Evolutionary conservation across 1,140 invertebrate genomes (phyloP).

Genomic region (Piezodorus guildinii): DNA sequence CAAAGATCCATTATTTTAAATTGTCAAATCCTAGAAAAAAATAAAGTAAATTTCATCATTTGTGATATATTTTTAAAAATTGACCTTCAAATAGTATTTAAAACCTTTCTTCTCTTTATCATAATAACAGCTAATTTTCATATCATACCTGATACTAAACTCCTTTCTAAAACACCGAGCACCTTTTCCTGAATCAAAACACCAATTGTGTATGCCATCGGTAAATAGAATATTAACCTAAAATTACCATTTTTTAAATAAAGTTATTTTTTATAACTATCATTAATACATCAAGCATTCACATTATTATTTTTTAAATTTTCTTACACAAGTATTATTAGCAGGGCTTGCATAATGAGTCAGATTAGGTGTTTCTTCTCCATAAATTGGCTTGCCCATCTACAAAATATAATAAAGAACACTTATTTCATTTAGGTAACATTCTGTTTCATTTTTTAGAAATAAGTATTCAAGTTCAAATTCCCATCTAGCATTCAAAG

Average conservation of each 20-base stretch:
- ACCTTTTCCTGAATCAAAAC: slow-evolving; percentile 27
- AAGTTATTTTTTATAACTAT: neutral
- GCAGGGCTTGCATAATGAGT: slow-evolving; percentile 27
- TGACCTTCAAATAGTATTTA: too few species aligned
- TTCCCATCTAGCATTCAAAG: too few species aligned
- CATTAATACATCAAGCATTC: neutral
- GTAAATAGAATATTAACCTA: slow-evolving; percentile 28
- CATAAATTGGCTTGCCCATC: slow-evolving; percentile 26
- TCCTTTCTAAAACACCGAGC: slow-evolving; percentile 27
- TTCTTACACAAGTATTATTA: slow-evolving; percentile 27
- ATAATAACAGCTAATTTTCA: neutral
- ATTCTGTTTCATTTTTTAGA: too few species aligned
- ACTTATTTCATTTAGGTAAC: too few species aligned
- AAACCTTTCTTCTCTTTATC: too few species aligned
- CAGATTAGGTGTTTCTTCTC: slow-evolving; percentile 22
- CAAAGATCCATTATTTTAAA: too few species aligned
- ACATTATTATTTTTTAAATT: neutral
- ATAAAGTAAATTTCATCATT: too few species aligned
- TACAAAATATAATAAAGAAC: slow-evolving; percentile 12
- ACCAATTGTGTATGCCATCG: slow-evolving; percentile 26
- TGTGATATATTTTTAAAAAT: too few species aligned
- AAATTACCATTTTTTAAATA: slow-evolving; percentile 12
- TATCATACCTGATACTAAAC: slow-evolving; percentile 26
- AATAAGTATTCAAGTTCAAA: too few species aligned
- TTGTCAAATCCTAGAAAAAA: too few species aligned